These are phyloP conservation scores for Chironomus riparius DNA, from an alignment of 2,888 invertebrate genomes.

Conservation along the genomic window DNA sequence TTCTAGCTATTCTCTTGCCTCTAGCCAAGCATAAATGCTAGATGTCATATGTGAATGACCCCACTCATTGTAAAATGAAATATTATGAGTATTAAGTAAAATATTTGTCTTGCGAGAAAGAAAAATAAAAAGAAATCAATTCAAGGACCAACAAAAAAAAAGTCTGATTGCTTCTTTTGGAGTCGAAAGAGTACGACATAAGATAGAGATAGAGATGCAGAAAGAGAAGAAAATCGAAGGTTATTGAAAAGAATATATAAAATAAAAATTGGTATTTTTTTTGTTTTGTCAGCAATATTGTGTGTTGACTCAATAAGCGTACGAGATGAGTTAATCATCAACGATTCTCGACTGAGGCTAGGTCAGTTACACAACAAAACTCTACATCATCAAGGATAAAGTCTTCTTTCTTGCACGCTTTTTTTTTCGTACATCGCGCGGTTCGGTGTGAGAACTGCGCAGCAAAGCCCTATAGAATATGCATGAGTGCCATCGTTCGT, in stretches of 20 bases:
- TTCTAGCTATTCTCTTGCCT: no score
- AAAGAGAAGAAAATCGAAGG: neutral
- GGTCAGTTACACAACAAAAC: conserved; percentile 18
- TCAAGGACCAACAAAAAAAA: neutral
- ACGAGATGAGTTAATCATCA: conserved; percentile 19
- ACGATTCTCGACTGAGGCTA: conserved; percentile 20
- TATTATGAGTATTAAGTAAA: no score
- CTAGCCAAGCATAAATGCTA: no score
- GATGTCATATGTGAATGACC: no score
- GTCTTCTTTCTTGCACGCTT: neutral
- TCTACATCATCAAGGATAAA: conserved; percentile 9
- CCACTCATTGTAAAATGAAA: no score
- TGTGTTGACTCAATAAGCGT: neutral
- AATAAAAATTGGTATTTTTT: neutral
- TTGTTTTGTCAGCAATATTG: conserved; percentile 7
- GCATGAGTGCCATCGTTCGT: neutral
- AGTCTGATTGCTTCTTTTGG: neutral
- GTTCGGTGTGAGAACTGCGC: neutral
- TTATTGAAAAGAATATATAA: neutral
- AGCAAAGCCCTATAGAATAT: conserved; percentile 6
- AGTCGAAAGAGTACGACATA: neutral
- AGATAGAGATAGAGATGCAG: neutral
- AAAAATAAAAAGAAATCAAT: neutral
- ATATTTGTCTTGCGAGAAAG: no score
- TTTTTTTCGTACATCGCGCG: neutral